Conservation (phyloP, 2,888 invertebrate species). For the Sepiola atlantica region DNA sequence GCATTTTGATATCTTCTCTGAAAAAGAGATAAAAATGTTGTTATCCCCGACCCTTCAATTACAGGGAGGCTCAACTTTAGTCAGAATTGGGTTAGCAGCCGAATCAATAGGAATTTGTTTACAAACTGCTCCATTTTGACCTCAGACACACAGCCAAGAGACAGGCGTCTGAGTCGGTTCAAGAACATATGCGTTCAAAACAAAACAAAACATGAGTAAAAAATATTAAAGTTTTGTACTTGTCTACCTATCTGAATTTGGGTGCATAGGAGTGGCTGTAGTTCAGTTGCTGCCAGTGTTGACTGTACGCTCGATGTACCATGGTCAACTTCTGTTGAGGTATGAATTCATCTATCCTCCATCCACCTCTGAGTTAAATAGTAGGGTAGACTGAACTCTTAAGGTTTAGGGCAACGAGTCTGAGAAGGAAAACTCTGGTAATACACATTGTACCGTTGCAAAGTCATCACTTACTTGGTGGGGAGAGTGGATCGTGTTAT, state of each 20-base stretch:
- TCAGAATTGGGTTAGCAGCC: conserved; percentile 8
- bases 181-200: background rate
- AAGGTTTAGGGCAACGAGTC: too few species aligned
- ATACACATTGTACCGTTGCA: too few species aligned
- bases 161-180: background rate
- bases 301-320: too few species aligned
- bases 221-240: background rate
- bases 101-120: conserved; percentile 22
- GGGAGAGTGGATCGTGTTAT: too few species aligned
- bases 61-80: conserved; percentile 5
- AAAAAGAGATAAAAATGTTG: conserved; percentile 16
- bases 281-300: too few species aligned
- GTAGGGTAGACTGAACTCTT: too few species aligned
- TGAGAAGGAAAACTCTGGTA: too few species aligned
- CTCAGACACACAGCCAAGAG: background rate
- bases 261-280: background rate
- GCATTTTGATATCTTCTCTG: conserved; percentile 1
- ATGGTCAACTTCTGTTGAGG: too few species aligned
- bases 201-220: background rate
- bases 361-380: too few species aligned
- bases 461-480: too few species aligned
- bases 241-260: background rate
- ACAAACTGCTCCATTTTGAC: conserved; percentile 2
- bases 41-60: conserved; percentile 32
- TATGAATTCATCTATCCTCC: too few species aligned